phyloP scores from a whole-genome alignment of 1,140 invertebrate genomes.

The Drosophila leontia region DNA sequence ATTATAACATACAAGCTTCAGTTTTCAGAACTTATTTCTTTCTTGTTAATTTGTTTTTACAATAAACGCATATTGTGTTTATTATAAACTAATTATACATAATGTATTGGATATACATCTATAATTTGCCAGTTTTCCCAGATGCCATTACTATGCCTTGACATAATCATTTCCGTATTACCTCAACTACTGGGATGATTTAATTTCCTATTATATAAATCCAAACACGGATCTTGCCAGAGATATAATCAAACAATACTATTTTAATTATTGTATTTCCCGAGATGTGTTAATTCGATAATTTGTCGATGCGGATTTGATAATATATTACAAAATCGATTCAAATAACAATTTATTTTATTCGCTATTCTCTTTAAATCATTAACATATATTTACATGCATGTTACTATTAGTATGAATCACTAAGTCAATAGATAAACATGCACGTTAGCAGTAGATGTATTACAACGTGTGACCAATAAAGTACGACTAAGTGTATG shows the following conservation, averaged over 20 bases:
- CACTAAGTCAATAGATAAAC: neutral
- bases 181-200: neutral
- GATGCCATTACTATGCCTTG: neutral
- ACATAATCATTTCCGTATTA: neutral
- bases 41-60: no score
- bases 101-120: neutral
- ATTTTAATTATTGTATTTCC: neutral
- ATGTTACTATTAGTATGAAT: neutral
- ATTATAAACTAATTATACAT: neutral
- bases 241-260: neutral
- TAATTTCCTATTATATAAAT: constrained; percentile 9
- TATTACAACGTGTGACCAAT: neutral
- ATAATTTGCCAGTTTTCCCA: neutral
- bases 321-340: constrained; percentile 10
- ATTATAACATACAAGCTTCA: no score
- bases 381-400: neutral
- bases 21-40: no score
- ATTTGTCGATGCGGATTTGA: neutral
- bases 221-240: neutral
- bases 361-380: neutral
- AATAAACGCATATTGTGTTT: no score
- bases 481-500: neutral
- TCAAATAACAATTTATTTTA: constrained; percentile 1
- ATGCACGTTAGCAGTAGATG: neutral
- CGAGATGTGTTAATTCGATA: neutral